phyloP scores from a whole-genome alignment of 1,140 invertebrate species.

The Gryllus bimaculatus region DNA sequence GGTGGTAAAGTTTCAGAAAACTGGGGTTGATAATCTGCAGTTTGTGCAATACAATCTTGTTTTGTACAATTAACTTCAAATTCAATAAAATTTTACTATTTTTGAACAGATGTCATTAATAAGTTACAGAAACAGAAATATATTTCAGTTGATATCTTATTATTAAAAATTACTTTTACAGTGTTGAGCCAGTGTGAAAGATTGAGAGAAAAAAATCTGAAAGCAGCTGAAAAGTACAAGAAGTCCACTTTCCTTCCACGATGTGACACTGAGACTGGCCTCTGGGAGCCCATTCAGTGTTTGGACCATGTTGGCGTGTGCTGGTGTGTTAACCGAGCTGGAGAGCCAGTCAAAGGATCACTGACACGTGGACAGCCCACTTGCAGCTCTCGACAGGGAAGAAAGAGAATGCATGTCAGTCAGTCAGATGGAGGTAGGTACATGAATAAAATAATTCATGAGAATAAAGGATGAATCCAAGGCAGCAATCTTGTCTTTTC shows the following conservation, averaged over 20 bases:
- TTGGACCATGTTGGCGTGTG: constrained; percentile 69
- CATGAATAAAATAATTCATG: too few species aligned
- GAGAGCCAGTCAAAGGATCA: constrained; percentile 68
- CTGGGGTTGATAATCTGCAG: too few species aligned
- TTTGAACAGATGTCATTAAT: too few species aligned
- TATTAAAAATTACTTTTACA: constrained; percentile 16
- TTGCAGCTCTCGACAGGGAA: constrained; percentile 66
- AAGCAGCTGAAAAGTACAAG: constrained; percentile 53
- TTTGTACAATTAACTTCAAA: too few species aligned
- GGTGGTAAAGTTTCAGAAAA: too few species aligned
- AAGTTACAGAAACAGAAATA: too few species aligned
- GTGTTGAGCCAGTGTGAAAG: constrained; percentile 71
- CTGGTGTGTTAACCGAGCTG: constrained; percentile 74
- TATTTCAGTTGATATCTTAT: too few species aligned
- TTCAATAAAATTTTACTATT: too few species aligned
- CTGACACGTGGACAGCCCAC: constrained; percentile 52
- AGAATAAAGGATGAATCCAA: too few species aligned
- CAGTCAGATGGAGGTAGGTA: background rate
- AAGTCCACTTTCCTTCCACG: constrained; percentile 60
- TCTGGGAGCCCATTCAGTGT: constrained; percentile 73
- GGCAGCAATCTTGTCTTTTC: too few species aligned
- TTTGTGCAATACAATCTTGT: too few species aligned
- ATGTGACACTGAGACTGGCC: constrained; percentile 59
- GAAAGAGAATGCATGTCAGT: constrained; percentile 32
- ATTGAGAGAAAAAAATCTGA: constrained; percentile 62